Conservation (phyloP, 2,797 vertebrate genomes). For the Etheostoma perlongum region DNA sequence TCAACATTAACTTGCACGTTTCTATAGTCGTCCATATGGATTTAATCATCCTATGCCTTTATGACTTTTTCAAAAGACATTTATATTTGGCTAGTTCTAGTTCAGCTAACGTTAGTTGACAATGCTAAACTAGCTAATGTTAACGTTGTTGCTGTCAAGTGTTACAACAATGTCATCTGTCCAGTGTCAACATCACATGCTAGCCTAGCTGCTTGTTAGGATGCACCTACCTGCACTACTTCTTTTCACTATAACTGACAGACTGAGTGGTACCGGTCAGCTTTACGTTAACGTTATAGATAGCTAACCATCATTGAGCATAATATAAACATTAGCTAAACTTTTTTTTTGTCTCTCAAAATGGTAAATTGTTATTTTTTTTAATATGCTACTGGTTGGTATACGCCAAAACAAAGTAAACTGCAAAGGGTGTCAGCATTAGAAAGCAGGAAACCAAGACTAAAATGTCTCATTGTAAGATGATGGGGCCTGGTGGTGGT, state of each 20-base stretch:
- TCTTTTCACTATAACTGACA: not conserved
- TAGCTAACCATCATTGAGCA: not conserved
- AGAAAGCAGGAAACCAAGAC: not conserved
- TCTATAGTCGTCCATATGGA: rapidly evolving
- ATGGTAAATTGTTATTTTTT: not conserved
- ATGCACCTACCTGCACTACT: not conserved
- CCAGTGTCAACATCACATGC: not conserved
- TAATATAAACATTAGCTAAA: not conserved
- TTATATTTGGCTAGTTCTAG: not conserved
- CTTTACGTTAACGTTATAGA: not conserved
- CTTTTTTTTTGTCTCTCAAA: not conserved
- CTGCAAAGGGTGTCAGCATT: not conserved
- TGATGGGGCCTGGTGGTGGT: not conserved
- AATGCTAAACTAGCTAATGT: not conserved
- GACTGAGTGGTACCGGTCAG: no score
- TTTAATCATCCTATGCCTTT: rapidly evolving
- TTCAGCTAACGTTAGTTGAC: not conserved
- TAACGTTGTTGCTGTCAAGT: not conserved
- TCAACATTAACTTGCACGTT: not conserved
- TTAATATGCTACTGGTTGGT: no score
- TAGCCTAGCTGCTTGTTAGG: not conserved
- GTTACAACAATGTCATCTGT: not conserved
- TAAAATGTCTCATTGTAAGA: not conserved
- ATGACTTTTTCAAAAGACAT: no score
- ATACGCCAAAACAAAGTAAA: not conserved